Conservation (phyloP, 2,797 vertebrate genomes). For the Craterocephalus amniculus region DNA sequence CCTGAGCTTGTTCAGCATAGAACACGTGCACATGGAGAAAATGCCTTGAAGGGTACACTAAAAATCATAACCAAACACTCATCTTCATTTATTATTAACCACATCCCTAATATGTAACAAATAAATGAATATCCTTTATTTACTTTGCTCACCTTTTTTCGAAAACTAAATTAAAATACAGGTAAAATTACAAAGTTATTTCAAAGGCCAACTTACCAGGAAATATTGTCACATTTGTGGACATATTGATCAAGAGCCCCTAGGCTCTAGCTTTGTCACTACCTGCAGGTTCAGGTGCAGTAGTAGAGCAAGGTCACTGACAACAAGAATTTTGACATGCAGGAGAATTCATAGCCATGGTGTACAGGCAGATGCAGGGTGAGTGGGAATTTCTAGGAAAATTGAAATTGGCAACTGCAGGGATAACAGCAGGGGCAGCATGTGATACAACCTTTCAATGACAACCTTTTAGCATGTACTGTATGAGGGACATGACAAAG, state of each 20-base stretch:
- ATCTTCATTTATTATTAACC: not conserved
- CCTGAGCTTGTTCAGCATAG: conserved; percentile 24
- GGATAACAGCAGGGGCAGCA: conserved; percentile 5
- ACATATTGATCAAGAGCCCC: not conserved
- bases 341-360: conserved; percentile 3
- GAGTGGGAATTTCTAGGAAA: not conserved
- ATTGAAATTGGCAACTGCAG: conserved; percentile 2
- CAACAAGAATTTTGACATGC: not conserved
- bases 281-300: not conserved
- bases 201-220: not conserved
- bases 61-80: not conserved
- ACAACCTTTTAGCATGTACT: not conserved
- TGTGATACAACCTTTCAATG: not conserved
- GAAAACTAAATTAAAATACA: too few species aligned
- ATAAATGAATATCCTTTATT: not conserved
- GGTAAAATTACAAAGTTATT: not conserved
- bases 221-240: not conserved
- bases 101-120: not conserved
- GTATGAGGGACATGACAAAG: too few species aligned
- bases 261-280: not conserved
- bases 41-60: conserved; percentile 1
- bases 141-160: not conserved
- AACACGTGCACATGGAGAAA: not conserved
- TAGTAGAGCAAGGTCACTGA: not conserved
- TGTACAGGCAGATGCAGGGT: not conserved